A percentile compares a stretch with the other conserved stretches of the same genome.
Evolutionary conservation across 2,797 vertebrate genomes (phyloP).

Genomic region (Champsocephalus esox): DNA sequence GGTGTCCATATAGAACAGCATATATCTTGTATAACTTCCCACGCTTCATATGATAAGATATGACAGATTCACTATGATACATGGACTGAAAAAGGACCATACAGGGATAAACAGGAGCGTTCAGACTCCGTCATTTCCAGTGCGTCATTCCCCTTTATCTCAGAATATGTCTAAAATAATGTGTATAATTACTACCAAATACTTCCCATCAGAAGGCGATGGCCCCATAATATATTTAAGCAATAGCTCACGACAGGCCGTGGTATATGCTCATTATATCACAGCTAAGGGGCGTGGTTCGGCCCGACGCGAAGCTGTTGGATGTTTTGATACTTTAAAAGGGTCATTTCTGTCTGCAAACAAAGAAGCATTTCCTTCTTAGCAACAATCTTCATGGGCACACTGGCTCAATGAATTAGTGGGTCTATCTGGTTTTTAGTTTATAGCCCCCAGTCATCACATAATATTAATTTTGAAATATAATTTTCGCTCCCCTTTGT

Average conservation of each 20-base stretch:
- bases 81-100: slow-evolving; percentile 18
- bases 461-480: slow-evolving; percentile 27
- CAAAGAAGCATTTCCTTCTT: slow-evolving; percentile 37
- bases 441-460: slow-evolving; percentile 8
- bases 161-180: background rate
- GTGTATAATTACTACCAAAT: slow-evolving; percentile 7
- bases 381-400: slow-evolving; percentile 43
- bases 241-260: no score
- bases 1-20: background rate
- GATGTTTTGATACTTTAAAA: slow-evolving; percentile 32
- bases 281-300: no score
- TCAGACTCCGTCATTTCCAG: background rate
- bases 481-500: background rate
- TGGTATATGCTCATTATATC: no score
- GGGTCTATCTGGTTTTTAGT: slow-evolving; percentile 30
- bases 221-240: slow-evolving; percentile 1
- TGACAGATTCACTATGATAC: background rate
- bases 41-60: background rate
- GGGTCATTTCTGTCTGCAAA: slow-evolving; percentile 45
- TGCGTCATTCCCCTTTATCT: background rate
- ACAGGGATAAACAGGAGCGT: background rate
- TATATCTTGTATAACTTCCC: background rate
- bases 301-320: background rate
- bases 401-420: slow-evolving; percentile 43
- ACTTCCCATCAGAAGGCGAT: slow-evolving; percentile 15